Base-by-base conservation (phyloP, 2,113 vertebrate genomes). In the Notarius quadriscutis region DNA sequence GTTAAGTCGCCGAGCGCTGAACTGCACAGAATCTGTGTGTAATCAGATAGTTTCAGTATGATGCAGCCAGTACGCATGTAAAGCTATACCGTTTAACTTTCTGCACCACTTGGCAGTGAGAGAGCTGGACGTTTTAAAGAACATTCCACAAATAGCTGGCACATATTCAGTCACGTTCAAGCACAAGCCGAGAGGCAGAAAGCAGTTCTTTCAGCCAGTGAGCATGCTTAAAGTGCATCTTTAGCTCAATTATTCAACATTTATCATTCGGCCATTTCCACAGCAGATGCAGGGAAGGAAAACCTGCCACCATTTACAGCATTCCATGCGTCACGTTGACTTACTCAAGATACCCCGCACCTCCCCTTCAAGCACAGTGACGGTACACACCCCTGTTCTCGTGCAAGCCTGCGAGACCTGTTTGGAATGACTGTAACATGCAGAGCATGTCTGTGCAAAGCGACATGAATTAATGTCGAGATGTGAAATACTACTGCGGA, bases 81-180 rank as follows among this genome's bases (percentile, higher is more conserved):
- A 74, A 27, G 25, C 48, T 41, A 18, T 51, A 15, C 69, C 87
- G 17, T 71, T 87, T 85, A 75, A 0, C 72, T 88, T 60, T 51
- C 4, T 1, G 71, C 48, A 30, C 30, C 55, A 91, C 82, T 88
- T 89, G 88, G 81, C 62, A 30, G 17, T 86, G 87, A 87, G 57
- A 87, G 62, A 15, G 20, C 55, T 62, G 79, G 14, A 51, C 2
- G 0, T 51, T 60, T 27, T 55, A 51, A 75, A 90, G 93, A 90
- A 93, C 94, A 95, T 94, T 95, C 94, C 92, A 93, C 62, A 93
- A 91, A 95, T 94, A 94, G 91, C 92, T 93, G 90, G 91, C 92
- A 88, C 48, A 65, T 15, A 17, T 75, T 83, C 80, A 87, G n/a
- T 77, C 53, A 2, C 12, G 8, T 60, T 58, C 55, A 18, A 34